Evolutionary conservation across 1,140 invertebrate species (phyloP).

Genomic region (Rhopalosiphum padi): DNA sequence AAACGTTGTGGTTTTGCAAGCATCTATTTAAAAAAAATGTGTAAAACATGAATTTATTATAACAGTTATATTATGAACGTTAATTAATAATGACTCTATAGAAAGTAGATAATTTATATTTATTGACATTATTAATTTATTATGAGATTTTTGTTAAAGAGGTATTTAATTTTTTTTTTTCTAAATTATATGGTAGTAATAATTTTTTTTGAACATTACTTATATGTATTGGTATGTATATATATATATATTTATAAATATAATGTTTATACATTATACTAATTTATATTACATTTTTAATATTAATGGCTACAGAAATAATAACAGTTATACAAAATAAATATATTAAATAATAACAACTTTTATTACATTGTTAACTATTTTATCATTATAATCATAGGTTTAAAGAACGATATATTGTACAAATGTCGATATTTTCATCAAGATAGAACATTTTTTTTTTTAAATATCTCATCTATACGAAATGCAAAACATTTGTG

Average conservation of each 20-base stretch:
- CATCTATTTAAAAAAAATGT: neutral
- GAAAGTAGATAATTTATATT: neutral
- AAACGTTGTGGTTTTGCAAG: neutral
- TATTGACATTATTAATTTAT: neutral
- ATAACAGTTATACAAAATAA: slow-evolving; percentile 1
- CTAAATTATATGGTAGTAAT: neutral
- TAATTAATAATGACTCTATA: neutral
- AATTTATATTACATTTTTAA: neutral
- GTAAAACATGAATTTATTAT: neutral
- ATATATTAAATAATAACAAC: slow-evolving; percentile 19
- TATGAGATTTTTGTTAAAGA: neutral
- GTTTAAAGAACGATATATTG: neutral
- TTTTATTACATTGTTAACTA: neutral
- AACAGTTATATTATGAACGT: neutral
- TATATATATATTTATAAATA: neutral
- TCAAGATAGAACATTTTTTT: neutral
- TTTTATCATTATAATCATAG: neutral
- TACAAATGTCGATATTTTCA: neutral
- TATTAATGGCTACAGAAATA: neutral
- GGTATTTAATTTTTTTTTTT: neutral
- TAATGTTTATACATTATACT: neutral
- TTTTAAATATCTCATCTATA: too few relatives aligned
- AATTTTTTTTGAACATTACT: neutral
- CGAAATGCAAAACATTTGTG: neutral
- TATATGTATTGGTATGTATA: neutral